Evolutionary conservation across 2,888 invertebrate genomes (phyloP).

Genomic region (Resseliella maxima): DNA sequence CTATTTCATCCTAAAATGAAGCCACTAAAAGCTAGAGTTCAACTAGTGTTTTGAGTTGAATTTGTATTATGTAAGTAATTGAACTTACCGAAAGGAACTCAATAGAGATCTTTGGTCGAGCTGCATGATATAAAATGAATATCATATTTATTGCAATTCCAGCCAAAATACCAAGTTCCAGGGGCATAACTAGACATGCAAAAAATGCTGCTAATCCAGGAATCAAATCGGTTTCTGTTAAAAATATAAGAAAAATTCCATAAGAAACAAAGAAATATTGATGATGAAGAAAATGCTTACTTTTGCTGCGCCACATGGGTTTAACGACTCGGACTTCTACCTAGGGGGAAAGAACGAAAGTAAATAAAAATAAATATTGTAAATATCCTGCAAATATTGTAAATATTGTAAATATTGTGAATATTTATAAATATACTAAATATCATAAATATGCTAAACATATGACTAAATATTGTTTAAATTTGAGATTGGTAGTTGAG

Average conservation of each 20-base stretch:
- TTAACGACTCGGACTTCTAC: conserved; percentile 87
- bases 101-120: conserved; percentile 84
- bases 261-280: conserved; percentile 51
- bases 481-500: no score
- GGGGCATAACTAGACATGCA: conserved; percentile 82
- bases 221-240: conserved; percentile 85
- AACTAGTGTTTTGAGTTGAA: no score
- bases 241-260: no score
- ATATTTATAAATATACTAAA: no score
- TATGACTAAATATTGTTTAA: no score
- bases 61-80: neutral
- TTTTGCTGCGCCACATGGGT: conserved; percentile 91
- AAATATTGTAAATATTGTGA: no score
- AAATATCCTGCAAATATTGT: no score
- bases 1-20: no score
- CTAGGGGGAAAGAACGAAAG: no score
- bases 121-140: conserved; percentile 88
- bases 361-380: no score
- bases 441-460: no score
- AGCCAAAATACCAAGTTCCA: conserved; percentile 88
- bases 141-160: conserved; percentile 86
- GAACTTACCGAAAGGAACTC: conserved; percentile 78
- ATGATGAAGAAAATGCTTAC: conserved; percentile 69
- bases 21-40: no score
- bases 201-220: conserved; percentile 88